These are phyloP conservation scores for Dysidea cf. avara DNA, from an alignment of 37 sponge, comb jelly and placozoan genomes.

Conservation along the genomic window DNA sequence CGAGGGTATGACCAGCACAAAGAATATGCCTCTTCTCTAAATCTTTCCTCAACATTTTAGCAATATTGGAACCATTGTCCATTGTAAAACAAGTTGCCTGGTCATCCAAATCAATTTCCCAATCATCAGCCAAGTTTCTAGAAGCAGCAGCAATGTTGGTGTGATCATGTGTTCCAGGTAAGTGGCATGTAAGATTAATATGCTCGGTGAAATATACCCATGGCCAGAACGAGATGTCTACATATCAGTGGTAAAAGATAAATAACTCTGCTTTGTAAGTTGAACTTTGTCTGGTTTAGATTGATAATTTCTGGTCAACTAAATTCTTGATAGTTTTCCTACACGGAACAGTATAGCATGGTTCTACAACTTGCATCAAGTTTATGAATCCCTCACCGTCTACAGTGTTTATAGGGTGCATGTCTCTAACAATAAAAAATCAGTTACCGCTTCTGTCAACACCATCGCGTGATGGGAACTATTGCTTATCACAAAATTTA, in stretches of 20 bases:
- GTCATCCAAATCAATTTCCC: no score
- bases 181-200: no score
- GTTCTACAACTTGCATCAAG: conserved; percentile 16
- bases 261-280: no score
- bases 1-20: no score
- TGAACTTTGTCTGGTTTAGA: not conserved
- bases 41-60: conserved; percentile 12
- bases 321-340: not conserved
- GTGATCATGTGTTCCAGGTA: no score
- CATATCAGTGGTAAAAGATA: conserved; percentile 18
- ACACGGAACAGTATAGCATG: conserved; percentile 14
- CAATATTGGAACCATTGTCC: conserved; percentile 26
- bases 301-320: no score
- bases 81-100: conserved; percentile 8
- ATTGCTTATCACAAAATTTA: no score
- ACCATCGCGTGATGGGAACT: not conserved
- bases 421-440: conserved; percentile 11
- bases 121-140: no score
- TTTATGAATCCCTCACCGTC: conserved; percentile 7
- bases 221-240: conserved; percentile 18
- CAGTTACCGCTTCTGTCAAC: conserved; percentile 6
- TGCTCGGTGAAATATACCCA: not conserved
- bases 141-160: no score
- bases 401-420: not conserved
- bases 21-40: conserved; percentile 4